Evolutionary conservation across 2,888 invertebrate species (phyloP), one percentile per base, ranked within the genome.

Genomic region (Agrypnus murinus): DNA sequence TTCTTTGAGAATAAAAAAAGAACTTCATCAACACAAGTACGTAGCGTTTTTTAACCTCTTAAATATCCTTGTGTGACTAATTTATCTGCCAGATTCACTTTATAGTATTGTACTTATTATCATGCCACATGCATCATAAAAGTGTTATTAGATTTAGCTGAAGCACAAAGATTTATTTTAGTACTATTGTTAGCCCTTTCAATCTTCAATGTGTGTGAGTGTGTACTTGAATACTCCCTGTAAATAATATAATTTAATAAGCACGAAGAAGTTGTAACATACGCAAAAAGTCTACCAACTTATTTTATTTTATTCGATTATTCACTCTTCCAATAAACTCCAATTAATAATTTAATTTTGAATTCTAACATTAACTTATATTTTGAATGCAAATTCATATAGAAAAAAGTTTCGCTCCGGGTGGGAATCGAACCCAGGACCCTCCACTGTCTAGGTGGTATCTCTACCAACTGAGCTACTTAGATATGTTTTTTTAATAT

Each of bases 171-270:
- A 43, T 43, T 14, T 8, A 3, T 2, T 43, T 43, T 43, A 14
- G 14, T 43, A 15, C 50, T 12, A 50, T 50, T 25, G 50, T 31
- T 50, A 32, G 17, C 32, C 12, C 31, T 25, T 25, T 25, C 25
- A 25, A 2, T 25, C 12, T 50, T 50, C 31, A 50, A 50, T 50
- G 19, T 46, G 19, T 1, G 17, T 46, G 46, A 46, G 19, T 9
- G 31, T 50, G 19, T 46, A 46, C 9, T 46, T 46, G 46, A 46
- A 46, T 9, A 25, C 19, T 46, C n/a, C n/a, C 2, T 43, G 50
- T 50, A 50, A 50, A 50, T 50, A 50, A 50, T 50, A 32, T 50
- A 50, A 50, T 50, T 25, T 25, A 25, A 25, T 25, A n/a, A n/a
- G n/a, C n/a, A 5, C 25, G 25, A 25, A 25, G 25, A 25, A n/a